phyloP scores from a whole-genome alignment of 2,113 vertebrate species.

The Aramus guarauna region DNA sequence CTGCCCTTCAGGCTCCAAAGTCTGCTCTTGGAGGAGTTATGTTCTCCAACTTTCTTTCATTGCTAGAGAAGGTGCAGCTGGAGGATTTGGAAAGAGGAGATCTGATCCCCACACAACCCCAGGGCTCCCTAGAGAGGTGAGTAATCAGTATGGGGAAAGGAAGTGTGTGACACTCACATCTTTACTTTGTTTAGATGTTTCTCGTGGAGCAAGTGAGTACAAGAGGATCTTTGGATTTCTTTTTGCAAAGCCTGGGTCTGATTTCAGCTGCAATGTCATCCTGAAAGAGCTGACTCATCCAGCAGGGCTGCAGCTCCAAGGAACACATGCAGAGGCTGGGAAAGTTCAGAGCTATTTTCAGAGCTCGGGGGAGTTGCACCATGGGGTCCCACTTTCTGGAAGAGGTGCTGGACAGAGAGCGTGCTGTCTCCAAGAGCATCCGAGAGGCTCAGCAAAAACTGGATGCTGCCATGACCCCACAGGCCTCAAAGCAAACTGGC shows the following conservation, averaged over 20 bases:
- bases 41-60: not conserved
- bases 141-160: conserved; percentile 6
- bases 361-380: not conserved
- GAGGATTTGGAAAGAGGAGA: not conserved
- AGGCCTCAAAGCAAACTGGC: not conserved
- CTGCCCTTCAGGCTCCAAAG: not conserved
- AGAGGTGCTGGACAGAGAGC: not conserved
- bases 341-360: conserved; percentile 54
- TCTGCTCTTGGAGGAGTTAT: not conserved
- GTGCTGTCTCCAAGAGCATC: not conserved
- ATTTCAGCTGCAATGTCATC: conserved; percentile 14
- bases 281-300: conserved; percentile 21
- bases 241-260: not conserved
- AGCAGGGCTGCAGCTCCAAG: conserved; percentile 18
- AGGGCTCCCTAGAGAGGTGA: not conserved
- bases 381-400: not conserved
- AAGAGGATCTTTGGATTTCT: conserved; percentile 3
- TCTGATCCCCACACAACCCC: not conserved
- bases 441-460: not conserved
- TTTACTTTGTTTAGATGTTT: not conserved
- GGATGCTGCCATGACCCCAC: not conserved
- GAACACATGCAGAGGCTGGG: conserved; percentile 39
- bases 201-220: not conserved
- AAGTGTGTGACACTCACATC: conserved; percentile 1
- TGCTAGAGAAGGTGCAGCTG: not conserved